Percentiles rank a stretch among this genome's conserved stretches.
Conservation (phyloP, 2,888 invertebrate genomes). For the Drosophila niveifrons region DNA sequence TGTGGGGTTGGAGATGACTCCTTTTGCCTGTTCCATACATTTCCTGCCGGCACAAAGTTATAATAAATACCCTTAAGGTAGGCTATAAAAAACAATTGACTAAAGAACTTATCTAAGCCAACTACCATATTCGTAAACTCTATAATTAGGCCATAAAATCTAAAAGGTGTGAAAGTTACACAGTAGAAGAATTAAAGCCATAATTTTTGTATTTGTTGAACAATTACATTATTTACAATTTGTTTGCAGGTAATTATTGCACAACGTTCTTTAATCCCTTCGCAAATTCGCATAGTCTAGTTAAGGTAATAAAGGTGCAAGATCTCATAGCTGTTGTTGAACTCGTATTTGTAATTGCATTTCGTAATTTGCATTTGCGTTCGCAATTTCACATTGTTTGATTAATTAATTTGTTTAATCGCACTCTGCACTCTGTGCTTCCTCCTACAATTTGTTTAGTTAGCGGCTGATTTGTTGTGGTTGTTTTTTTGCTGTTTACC, state of each 20-base stretch:
- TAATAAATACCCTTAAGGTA: no score
- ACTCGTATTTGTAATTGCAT: constrained; percentile 9
- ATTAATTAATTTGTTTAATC: constrained; percentile 66
- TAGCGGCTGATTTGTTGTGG: constrained; percentile 23
- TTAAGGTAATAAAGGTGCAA: constrained; percentile 13
- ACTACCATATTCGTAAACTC: no score
- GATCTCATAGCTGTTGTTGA: constrained; percentile 16
- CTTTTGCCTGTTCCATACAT: no score
- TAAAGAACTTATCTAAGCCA: no score
- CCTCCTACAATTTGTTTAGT: constrained; percentile 43
- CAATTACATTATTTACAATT: background rate
- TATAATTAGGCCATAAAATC: background rate
- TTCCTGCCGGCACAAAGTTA: no score
- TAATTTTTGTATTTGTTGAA: background rate
- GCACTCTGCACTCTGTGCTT: constrained; percentile 49
- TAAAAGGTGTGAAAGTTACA: background rate
- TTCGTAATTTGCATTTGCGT: background rate
- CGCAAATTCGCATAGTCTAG: background rate
- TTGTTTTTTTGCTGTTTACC: constrained; percentile 14
- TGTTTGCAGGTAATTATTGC: background rate
- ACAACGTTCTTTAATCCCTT: background rate
- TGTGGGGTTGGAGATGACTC: no score
- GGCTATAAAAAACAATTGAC: no score
- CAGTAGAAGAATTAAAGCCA: background rate
- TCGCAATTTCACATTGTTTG: constrained; percentile 48